Percentiles rank a stretch among this genome's conserved stretches.
These are phyloP conservation scores for Ginglymostoma cirratum DNA, from an alignment of 2,113 vertebrate species.

Conservation along the genomic window DNA sequence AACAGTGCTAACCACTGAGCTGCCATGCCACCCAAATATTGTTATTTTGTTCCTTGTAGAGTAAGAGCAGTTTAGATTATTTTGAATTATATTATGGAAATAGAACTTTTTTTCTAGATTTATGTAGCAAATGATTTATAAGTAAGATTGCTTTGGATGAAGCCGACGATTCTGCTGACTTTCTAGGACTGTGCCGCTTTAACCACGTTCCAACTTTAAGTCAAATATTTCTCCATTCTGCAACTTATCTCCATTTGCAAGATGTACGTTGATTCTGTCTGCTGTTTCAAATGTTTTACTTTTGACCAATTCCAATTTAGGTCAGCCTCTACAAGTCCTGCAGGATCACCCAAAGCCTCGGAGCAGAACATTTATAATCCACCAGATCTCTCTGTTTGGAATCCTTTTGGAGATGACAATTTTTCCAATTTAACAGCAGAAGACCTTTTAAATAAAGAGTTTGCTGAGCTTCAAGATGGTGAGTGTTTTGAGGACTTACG, in stretches of 20 bases:
- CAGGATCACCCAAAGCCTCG: conserved; percentile 55
- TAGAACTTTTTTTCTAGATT: background rate
- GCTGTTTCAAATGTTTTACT: background rate
- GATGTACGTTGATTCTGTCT: background rate
- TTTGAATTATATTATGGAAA: background rate
- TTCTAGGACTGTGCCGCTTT: background rate
- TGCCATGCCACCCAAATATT: background rate
- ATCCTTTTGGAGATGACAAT: conserved; percentile 95
- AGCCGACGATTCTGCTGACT: background rate
- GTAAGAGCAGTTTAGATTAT: background rate
- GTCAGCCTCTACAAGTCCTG: conserved; percentile 35
- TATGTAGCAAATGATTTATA: background rate
- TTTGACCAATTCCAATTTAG: background rate
- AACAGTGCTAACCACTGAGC: too few species aligned
- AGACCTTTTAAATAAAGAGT: conserved; percentile 94
- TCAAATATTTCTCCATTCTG: background rate
- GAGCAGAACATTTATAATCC: conserved; percentile 71
- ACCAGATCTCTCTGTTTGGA: conserved; percentile 73
- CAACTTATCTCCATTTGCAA: background rate
- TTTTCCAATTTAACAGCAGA: conserved; percentile 96
- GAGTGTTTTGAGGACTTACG: conserved; percentile 42
- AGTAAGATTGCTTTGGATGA: background rate
- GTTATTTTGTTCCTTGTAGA: background rate
- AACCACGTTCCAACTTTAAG: background rate
- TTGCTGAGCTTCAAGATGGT: conserved; percentile 85